Conservation (phyloP, 1,140 invertebrate genomes). For the Penaeus chinensis region DNA sequence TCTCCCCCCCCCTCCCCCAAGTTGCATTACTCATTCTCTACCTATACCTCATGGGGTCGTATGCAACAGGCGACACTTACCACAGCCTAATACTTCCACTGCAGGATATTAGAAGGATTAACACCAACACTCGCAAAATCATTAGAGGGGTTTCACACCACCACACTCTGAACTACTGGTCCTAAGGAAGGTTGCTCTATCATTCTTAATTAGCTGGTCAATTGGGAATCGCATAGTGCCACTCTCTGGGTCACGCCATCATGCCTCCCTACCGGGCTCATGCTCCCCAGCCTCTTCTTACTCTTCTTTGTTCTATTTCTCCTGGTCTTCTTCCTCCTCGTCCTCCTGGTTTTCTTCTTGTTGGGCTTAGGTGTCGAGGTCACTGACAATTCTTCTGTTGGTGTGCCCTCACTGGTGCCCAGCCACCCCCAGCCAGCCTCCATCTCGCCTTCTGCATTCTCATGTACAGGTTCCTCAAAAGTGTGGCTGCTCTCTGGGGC, state of each 20-base stretch:
- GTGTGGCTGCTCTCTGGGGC: constrained; percentile 9
- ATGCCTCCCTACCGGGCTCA: constrained; percentile 37
- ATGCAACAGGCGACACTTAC: too few relatives aligned
- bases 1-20: too few relatives aligned
- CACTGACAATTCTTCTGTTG: not conserved
- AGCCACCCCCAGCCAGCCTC: constrained; percentile 47
- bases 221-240: not conserved
- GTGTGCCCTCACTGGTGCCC: not conserved
- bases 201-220: too few relatives aligned
- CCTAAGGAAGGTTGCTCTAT: too few relatives aligned
- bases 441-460: constrained; percentile 32
- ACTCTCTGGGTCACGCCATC: constrained; percentile 4
- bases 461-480: constrained; percentile 36
- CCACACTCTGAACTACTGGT: too few relatives aligned
- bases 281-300: constrained; percentile 30
- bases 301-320: constrained; percentile 24
- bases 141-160: too few relatives aligned
- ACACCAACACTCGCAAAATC: too few relatives aligned
- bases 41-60: too few relatives aligned
- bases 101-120: too few relatives aligned
- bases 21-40: too few relatives aligned
- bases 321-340: constrained; percentile 47
- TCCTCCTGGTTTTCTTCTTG: constrained; percentile 19
- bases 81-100: too few relatives aligned
- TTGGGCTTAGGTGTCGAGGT: constrained; percentile 15